Evolutionary conservation across 2,797 vertebrate genomes (phyloP).

Genomic region (Megaceryle alcyon): DNA sequence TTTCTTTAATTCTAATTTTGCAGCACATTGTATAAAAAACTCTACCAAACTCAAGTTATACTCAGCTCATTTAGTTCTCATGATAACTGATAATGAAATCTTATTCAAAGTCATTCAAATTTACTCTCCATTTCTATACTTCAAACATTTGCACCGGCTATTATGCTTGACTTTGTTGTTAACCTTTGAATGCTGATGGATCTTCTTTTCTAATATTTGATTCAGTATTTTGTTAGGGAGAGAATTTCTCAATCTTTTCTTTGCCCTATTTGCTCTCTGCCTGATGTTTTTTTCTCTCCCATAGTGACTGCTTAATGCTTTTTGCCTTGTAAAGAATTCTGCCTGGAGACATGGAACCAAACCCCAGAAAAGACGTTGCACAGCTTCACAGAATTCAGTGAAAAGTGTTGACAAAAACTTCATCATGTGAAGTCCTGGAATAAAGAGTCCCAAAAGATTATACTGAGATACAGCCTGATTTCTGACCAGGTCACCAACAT

Average conservation of each 20-base stretch:
- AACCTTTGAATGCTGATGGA: neutral
- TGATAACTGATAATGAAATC: slow-evolving; percentile 9
- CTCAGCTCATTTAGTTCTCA: neutral
- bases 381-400: neutral
- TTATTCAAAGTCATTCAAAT: slow-evolving; percentile 3
- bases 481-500: neutral
- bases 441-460: neutral
- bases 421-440: neutral
- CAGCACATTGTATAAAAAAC: neutral
- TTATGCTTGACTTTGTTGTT: neutral
- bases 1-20: neutral
- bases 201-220: neutral
- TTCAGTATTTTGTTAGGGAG: neutral
- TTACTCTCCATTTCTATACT: neutral
- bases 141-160: neutral
- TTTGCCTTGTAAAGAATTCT: neutral
- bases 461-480: neutral
- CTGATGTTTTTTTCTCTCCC: neutral
- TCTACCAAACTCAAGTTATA: neutral
- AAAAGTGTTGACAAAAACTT: neutral
- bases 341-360: neutral
- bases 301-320: neutral
- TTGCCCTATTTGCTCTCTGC: neutral
- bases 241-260: neutral
- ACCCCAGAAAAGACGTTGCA: neutral